These are phyloP conservation scores for Caenorhabditis drosophilae DNA, from an alignment of 2,888 invertebrate genomes.

Conservation along the genomic window DNA sequence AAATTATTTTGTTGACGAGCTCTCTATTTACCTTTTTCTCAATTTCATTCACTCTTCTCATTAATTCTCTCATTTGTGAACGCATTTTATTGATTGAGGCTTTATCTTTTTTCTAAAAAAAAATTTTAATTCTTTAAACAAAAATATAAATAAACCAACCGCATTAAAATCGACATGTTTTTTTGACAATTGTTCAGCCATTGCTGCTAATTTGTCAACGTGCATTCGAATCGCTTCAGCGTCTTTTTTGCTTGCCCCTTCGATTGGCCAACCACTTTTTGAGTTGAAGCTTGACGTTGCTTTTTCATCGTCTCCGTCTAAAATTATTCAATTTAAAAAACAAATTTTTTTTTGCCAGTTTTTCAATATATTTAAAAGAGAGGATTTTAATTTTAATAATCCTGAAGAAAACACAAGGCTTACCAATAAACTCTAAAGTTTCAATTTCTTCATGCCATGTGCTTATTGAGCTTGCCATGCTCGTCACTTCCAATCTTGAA, in stretches of 20 bases:
- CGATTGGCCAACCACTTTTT: conserved; percentile 16
- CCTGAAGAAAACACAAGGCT: background rate
- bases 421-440: conserved; percentile 45
- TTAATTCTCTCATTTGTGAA: conserved; percentile 49
- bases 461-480: conserved; percentile 43
- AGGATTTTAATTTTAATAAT: background rate
- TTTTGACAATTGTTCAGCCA: conserved; percentile 43
- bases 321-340: background rate
- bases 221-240: conserved; percentile 31
- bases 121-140: conserved; percentile 1
- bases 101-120: conserved; percentile 41
- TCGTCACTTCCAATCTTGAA: conserved; percentile 38
- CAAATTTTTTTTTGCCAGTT: background rate
- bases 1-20: background rate
- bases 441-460: conserved; percentile 55
- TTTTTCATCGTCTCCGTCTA: conserved; percentile 18
- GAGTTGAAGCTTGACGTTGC: background rate
- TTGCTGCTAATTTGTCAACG: conserved; percentile 39
- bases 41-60: conserved; percentile 49
- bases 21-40: conserved; percentile 39
- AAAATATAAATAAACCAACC: conserved; percentile 16
- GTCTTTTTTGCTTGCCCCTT: conserved; percentile 34
- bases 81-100: conserved; percentile 49
- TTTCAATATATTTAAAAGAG: background rate
- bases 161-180: conserved; percentile 43